These are phyloP conservation scores for Halictus quadricinctus DNA, from an alignment of 2,888 invertebrate genomes.

Conservation along the genomic window DNA sequence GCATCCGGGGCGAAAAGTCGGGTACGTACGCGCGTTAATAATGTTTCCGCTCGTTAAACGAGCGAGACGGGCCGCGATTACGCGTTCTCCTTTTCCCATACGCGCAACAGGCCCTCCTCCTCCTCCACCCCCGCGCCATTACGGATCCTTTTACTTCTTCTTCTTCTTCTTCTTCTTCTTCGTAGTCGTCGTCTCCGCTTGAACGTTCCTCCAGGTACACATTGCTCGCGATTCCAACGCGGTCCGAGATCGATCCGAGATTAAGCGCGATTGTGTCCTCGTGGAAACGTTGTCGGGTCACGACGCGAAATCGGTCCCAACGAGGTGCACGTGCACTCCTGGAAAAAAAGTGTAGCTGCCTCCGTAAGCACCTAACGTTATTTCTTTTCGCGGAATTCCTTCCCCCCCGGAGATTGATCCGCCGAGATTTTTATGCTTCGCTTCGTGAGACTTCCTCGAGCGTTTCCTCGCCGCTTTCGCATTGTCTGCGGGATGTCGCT, in stretches of 20 bases:
- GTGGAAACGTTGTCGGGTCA: constrained; percentile 37
- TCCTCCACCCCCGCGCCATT: neutral
- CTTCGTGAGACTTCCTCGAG: neutral
- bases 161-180: neutral
- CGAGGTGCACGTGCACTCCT: neutral
- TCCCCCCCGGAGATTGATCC: constrained; percentile 13
- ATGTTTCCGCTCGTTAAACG: constrained; percentile 80
- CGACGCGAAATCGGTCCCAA: constrained; percentile 39
- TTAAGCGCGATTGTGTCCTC: constrained; percentile 44
- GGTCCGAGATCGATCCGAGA: constrained; percentile 46
- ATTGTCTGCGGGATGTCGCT: neutral
- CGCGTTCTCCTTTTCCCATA: constrained; percentile 66
- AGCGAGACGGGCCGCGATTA: constrained; percentile 63
- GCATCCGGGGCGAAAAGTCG: constrained; percentile 53
- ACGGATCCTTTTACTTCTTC: neutral
- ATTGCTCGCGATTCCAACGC: constrained; percentile 22
- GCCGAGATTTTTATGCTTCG: neutral
- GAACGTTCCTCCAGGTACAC: neutral
- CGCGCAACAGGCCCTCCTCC: constrained; percentile 27
- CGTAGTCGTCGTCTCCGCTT: neutral
- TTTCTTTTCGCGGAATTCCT: constrained; percentile 3
- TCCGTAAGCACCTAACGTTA: constrained; percentile 9
- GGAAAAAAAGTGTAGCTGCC: neutral
- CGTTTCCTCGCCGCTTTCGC: neutral
- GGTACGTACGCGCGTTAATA: constrained; percentile 74